phyloP scores from a whole-genome alignment of 2,888 invertebrate genomes.

The Scelioninae gen. 1 region DNA sequence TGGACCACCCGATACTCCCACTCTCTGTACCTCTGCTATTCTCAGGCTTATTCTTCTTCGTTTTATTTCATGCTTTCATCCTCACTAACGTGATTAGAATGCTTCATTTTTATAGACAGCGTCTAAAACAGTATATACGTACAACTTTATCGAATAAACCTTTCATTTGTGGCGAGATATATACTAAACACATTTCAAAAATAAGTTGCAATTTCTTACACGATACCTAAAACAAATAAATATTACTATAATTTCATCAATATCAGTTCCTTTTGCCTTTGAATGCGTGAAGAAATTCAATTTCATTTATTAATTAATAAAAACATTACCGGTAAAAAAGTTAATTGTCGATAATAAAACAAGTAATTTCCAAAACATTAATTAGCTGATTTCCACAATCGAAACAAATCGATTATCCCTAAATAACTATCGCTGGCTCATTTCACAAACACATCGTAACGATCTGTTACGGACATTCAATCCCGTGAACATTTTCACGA shows the following conservation, averaged over 20 bases:
- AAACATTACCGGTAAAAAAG: no score
- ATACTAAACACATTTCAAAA: no score
- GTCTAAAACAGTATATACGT: no score
- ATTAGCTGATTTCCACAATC: conserved; percentile 29
- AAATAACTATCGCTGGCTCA: conserved; percentile 31
- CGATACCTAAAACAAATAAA: no score
- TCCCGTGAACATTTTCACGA: conserved; percentile 52
- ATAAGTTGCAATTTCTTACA: no score
- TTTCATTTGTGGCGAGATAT: no score
- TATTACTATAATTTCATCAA: no score
- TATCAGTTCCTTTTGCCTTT: no score
- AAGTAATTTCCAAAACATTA: background rate
- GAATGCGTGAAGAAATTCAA: no score
- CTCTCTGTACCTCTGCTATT: conserved; percentile 69
- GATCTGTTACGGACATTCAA: conserved; percentile 54
- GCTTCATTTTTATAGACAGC: conserved; percentile 51
- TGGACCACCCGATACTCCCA: conserved; percentile 80
- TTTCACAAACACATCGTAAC: conserved; percentile 58
- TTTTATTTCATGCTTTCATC: conserved; percentile 40
- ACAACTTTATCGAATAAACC: no score
- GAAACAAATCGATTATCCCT: conserved; percentile 41
- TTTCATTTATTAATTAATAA: no score
- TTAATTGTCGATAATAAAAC: no score
- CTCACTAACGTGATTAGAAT: conserved; percentile 65
- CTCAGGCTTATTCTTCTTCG: conserved; percentile 62